These are phyloP conservation scores for Anagrus nilaparvatae DNA, from an alignment of 1,140 invertebrate genomes.

Conservation along the genomic window DNA sequence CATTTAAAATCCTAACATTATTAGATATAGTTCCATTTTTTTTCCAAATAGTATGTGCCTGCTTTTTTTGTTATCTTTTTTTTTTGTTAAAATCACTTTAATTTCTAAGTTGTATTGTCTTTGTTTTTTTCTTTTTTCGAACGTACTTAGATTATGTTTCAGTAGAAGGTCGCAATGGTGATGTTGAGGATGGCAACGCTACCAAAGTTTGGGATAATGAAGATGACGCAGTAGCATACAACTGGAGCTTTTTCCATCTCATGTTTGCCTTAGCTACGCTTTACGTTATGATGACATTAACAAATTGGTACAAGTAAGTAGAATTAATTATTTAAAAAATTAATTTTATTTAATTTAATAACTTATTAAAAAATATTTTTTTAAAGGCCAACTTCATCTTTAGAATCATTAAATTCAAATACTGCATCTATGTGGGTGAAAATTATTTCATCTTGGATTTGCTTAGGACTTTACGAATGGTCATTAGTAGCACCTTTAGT, in stretches of 20 bases:
- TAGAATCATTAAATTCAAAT: constrained; percentile 74
- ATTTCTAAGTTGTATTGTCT: constrained; percentile 12
- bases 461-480: constrained; percentile 86
- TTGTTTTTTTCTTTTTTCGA: constrained; percentile 22
- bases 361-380: constrained; percentile 10
- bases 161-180: constrained; percentile 51
- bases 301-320: constrained; percentile 98
- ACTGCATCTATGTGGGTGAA: constrained; percentile 97
- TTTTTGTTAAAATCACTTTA: constrained; percentile 2
- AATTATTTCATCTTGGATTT: constrained; percentile 93
- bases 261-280: constrained; percentile 95
- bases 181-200: constrained; percentile 35
- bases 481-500: constrained; percentile 85
- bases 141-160: constrained; percentile 48
- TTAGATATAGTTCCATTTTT: constrained; percentile 6
- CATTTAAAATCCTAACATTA: no score
- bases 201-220: constrained; percentile 90
- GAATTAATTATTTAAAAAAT: constrained; percentile 9
- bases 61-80: constrained; percentile 21
- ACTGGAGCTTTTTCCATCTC: constrained; percentile 96
- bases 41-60: constrained; percentile 29
- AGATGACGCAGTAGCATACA: constrained; percentile 87
- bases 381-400: constrained; percentile 59
- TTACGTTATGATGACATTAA: constrained; percentile 99
- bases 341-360: constrained; percentile 6